Evolutionary conservation across 2,888 invertebrate species (phyloP).

Genomic region (Euproctis similis): DNA sequence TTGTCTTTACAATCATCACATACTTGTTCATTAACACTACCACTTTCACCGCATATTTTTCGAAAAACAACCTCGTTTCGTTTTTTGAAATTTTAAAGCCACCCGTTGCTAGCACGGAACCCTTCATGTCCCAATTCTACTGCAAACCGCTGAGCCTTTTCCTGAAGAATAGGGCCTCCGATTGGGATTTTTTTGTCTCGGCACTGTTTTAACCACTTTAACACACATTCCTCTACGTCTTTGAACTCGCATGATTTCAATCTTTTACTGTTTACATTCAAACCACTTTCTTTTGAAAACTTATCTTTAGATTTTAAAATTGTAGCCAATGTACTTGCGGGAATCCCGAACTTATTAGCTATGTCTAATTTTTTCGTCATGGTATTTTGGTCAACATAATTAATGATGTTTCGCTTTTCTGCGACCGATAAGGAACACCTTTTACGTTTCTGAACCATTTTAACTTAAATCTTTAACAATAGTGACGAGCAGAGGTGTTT

Average conservation of each 20-base stretch:
- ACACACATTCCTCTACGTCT: slow-evolving; percentile 5
- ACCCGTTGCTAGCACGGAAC: slow-evolving; percentile 17
- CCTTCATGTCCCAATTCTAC: slow-evolving; percentile 1
- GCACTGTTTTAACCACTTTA: slow-evolving; percentile 11
- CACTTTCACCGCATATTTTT: not conserved
- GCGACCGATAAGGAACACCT: too few species aligned
- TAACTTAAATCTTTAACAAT: too few species aligned
- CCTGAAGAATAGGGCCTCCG: slow-evolving; percentile 4
- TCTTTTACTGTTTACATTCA: slow-evolving; percentile 2
- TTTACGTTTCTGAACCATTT: too few species aligned
- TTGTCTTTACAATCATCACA: slow-evolving; percentile 1
- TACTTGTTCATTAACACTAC: not conserved
- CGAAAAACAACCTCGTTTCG: slow-evolving; percentile 2
- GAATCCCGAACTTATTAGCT: too few species aligned
- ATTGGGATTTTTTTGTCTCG: slow-evolving; percentile 7
- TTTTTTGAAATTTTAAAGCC: slow-evolving; percentile 21
- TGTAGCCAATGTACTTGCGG: too few species aligned
- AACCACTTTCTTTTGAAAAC: slow-evolving; percentile 5
- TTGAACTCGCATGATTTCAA: slow-evolving; percentile 6
- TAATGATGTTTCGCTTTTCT: too few species aligned
- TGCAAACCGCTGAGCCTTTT: slow-evolving; percentile 5
- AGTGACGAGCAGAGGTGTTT: too few species aligned
- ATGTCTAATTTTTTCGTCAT: too few species aligned
- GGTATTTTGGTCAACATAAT: slow-evolving; percentile 1
- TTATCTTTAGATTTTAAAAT: too few species aligned